Evolutionary conservation across 2,888 invertebrate species (phyloP).

Genomic region (Cheilosia soror): DNA sequence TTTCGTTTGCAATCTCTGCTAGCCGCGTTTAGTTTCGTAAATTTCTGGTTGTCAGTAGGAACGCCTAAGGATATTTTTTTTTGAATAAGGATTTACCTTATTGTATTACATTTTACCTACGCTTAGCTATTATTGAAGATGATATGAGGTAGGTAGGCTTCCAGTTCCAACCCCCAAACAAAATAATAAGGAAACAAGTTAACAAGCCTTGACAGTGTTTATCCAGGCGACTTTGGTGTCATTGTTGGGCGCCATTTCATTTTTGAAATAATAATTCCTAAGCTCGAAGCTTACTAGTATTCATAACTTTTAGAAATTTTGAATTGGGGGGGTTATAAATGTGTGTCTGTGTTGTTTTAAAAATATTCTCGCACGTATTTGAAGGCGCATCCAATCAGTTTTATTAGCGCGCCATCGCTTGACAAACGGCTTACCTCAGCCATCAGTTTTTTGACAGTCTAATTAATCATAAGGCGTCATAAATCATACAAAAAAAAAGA

Average conservation of each 20-base stretch:
- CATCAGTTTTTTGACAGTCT: slow-evolving; percentile 7
- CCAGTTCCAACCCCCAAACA: background rate
- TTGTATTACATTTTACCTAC: slow-evolving; percentile 61
- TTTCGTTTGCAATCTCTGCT: slow-evolving; percentile 20
- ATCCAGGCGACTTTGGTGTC: slow-evolving; percentile 44
- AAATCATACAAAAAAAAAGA: slow-evolving; percentile 33
- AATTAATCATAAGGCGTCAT: slow-evolving; percentile 58
- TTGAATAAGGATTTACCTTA: slow-evolving; percentile 41
- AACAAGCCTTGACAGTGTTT: slow-evolving; percentile 57
- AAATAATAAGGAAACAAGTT: slow-evolving; percentile 7
- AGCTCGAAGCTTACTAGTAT: background rate
- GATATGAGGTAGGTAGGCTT: slow-evolving; percentile 14
- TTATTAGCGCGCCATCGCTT: background rate
- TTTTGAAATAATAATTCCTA: slow-evolving; percentile 40
- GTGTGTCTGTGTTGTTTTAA: background rate
- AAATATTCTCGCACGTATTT: slow-evolving; percentile 11
- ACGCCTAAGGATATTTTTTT: slow-evolving; percentile 11
- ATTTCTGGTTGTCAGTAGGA: slow-evolving; percentile 27
- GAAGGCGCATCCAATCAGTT: slow-evolving; percentile 21
- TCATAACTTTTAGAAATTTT: background rate
- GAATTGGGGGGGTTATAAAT: background rate
- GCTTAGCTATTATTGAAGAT: slow-evolving; percentile 61
- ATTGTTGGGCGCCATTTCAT: slow-evolving; percentile 54
- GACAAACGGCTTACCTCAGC: background rate
- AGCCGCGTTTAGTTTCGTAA: slow-evolving; percentile 50